phyloP scores from a whole-genome alignment of 2,797 vertebrate genomes.

The Paratrypauchen microcephalus region DNA sequence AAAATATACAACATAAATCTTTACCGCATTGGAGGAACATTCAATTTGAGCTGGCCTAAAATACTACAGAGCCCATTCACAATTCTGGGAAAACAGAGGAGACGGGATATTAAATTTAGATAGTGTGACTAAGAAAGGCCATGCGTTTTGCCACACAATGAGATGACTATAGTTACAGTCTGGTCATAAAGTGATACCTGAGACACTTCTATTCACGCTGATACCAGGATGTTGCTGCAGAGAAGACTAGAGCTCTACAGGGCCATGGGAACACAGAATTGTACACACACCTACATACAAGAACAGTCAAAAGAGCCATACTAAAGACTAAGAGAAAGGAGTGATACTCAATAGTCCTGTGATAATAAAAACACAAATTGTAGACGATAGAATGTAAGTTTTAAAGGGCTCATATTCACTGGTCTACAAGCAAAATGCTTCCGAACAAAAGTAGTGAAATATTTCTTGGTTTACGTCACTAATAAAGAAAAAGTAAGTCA shows the following conservation, averaged over 20 bases:
- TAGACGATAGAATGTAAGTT: too few relatives aligned
- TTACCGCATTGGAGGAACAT: conserved; percentile 16
- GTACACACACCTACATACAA: not conserved
- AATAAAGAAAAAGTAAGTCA: too few relatives aligned
- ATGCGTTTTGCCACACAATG: conserved; percentile 7
- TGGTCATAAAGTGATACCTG: conserved; percentile 7
- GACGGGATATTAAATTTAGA: conserved; percentile 10
- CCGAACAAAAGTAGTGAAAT: too few relatives aligned
- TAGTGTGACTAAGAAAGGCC: conserved; percentile 9
- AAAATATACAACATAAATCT: conserved; percentile 14
- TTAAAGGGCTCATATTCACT: too few relatives aligned
- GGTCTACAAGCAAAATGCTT: too few relatives aligned
- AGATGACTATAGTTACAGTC: conserved; percentile 15
- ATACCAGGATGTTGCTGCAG: not conserved
- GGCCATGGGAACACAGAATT: not conserved
- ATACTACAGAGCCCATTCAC: conserved; percentile 10
- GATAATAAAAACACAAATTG: too few relatives aligned
- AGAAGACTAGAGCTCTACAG: not conserved
- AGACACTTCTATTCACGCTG: conserved; percentile 5
- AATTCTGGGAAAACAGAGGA: conserved; percentile 5
- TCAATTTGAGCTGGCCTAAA: conserved; percentile 18
- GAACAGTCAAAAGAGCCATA: not conserved
- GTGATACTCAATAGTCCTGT: not conserved
- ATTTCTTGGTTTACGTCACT: too few relatives aligned
- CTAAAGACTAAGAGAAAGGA: not conserved